Evolutionary conservation across 2,113 vertebrate genomes (phyloP), one percentile per base, ranked within the genome.

Genomic region (Porphyrio hochstetteri): DNA sequence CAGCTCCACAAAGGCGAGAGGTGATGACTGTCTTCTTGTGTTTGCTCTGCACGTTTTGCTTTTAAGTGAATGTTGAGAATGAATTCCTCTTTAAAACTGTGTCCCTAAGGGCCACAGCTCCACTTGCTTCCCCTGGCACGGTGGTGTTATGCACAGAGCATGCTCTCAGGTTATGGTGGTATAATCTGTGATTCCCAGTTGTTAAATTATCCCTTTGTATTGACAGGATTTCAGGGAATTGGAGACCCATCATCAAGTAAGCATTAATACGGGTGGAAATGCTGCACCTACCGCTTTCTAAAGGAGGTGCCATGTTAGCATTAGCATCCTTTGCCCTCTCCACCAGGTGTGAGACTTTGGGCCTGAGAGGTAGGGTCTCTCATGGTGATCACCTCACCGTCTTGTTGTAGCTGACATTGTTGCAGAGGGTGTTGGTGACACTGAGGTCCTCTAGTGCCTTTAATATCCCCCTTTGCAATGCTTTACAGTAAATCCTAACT

Each of bases 351-450:
- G 24, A 76, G n/a, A 33, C 53, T 53, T 74, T 76, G 31, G 61
- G 82, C 71, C 35, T 38, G 25, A 61, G 52, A 67, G 31, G 57
- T 48, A 36, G 19, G 14, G 5, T 38, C 13, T 72, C 57, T 85
- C 55, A 18, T 36, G 0, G 0, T 24, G 29, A 36, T 82, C 50
- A 74, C 64, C 27, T 55, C 38, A 38, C 1, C 1, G 3, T 68
- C 14, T 40, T 67, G 63, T 38, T 36, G 71, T 17, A 65, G 52
- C 40, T 57, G 40, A 74, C 36, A 36, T 48, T 61, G 65, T 59
- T 85, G 24, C 67, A 63, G 29, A n/a, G 36, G 25, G 4, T 33
- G 64, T 56, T 88, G 52, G 18, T 55, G 56, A 67, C 52, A 70
- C 31, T 59, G 75, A 70, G 24, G 42, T 80, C 4, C 48, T 55